Evolutionary conservation across 2,113 vertebrate genomes (phyloP).

Genomic region (Eolophus roseicapilla): DNA sequence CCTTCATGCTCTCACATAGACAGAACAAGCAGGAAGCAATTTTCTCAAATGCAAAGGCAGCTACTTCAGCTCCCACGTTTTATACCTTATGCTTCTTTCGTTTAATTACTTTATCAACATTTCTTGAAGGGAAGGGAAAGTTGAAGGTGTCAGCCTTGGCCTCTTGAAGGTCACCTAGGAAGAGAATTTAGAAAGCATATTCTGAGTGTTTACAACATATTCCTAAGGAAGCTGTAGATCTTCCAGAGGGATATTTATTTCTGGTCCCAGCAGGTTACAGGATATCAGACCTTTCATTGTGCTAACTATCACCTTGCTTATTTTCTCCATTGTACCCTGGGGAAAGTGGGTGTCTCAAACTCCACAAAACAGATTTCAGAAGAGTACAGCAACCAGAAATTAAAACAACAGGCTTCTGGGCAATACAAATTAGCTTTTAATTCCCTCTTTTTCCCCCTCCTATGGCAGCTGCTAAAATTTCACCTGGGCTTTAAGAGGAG

Average conservation of each 20-base stretch:
- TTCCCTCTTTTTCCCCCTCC: background rate
- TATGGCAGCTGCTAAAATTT: background rate
- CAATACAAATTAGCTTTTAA: background rate
- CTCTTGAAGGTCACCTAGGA: conserved; percentile 18
- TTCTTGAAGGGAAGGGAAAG: conserved; percentile 61
- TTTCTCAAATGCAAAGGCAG: conserved; percentile 16
- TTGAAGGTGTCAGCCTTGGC: conserved; percentile 50
- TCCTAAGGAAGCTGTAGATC: background rate
- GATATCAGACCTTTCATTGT: background rate
- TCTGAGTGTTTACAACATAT: background rate
- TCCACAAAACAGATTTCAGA: background rate
- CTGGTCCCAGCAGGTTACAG: background rate
- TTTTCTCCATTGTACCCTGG: background rate
- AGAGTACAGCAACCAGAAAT: background rate
- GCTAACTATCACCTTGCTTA: background rate
- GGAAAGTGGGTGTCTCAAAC: background rate
- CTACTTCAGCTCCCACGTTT: background rate
- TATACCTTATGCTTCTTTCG: conserved; percentile 74
- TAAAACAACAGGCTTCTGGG: background rate
- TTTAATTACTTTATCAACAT: conserved; percentile 43
- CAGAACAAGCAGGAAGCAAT: background rate
- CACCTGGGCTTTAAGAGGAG: background rate
- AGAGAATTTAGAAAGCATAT: conserved; percentile 32
- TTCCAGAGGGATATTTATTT: background rate
- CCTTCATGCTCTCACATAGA: background rate